A percentile compares a stretch with the other conserved stretches of the same genome.
Evolutionary conservation across 2,888 invertebrate genomes (phyloP).

Genomic region (Epirrhoe alternata): DNA sequence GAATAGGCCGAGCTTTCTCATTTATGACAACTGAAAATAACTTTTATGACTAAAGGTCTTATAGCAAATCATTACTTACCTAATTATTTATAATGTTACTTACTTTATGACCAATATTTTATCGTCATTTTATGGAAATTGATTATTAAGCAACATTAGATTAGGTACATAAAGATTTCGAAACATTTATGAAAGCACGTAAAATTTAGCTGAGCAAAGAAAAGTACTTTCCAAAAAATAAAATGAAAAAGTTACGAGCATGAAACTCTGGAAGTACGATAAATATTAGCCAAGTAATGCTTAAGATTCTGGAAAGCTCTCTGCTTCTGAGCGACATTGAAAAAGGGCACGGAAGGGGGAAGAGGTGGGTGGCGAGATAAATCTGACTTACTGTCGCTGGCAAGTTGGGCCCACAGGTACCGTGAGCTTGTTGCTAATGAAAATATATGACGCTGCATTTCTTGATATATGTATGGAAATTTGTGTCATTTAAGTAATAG

Average conservation of each 20-base stretch:
- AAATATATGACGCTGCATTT: conserved; percentile 63
- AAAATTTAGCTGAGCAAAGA: no score
- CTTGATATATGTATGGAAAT: conserved; percentile 43
- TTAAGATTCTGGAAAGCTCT: conserved; percentile 8
- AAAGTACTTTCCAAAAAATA: background rate
- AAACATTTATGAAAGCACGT: no score
- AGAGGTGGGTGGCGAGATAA: conserved; percentile 66
- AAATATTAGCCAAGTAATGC: conserved; percentile 9
- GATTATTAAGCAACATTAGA: no score
- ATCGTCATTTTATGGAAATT: no score
- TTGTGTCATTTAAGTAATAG: background rate
- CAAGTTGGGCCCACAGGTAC: conserved; percentile 64
- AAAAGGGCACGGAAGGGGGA: conserved; percentile 50
- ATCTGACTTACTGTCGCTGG: conserved; percentile 73
- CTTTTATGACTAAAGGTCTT: no score
- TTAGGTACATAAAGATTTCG: no score
- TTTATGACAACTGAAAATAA: no score
- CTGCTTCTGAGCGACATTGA: conserved; percentile 58
- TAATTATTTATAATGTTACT: background rate
- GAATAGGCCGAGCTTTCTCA: conserved; percentile 7
- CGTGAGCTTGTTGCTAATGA: conserved; percentile 60
- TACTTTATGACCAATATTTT: no score
- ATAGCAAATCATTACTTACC: no score
- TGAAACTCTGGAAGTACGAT: conserved; percentile 6
- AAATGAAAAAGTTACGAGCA: background rate